Evolutionary conservation across 1,140 invertebrate genomes (phyloP).

Genomic region (Drosophila simulans): DNA sequence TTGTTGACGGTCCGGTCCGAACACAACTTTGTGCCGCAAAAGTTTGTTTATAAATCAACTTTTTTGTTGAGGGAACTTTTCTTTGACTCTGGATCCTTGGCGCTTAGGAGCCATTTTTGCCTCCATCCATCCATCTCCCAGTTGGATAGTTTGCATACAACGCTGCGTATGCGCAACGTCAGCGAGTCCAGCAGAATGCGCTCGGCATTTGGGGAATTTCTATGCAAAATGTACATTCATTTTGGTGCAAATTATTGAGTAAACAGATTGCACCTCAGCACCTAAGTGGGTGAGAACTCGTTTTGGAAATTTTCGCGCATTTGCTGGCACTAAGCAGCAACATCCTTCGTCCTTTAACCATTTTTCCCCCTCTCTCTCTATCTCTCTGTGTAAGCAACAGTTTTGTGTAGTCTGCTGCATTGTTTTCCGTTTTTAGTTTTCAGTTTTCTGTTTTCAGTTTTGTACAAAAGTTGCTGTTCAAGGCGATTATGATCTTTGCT

Average conservation of each 20-base stretch:
- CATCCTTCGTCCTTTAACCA: background rate
- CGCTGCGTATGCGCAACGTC: slow-evolving; percentile 51
- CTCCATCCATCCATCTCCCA: slow-evolving; percentile 29
- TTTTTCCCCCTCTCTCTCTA: background rate
- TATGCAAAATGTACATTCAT: slow-evolving; percentile 58
- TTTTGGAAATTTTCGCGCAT: slow-evolving; percentile 50
- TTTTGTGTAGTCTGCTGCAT: slow-evolving; percentile 25
- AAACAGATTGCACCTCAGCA: slow-evolving; percentile 63
- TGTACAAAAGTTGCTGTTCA: slow-evolving; percentile 23
- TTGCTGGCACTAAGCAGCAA: slow-evolving; percentile 18
- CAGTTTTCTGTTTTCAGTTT: slow-evolving; percentile 27
- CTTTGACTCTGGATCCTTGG: slow-evolving; percentile 26
- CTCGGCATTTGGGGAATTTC: slow-evolving; percentile 46
- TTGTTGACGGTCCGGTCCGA: slow-evolving; percentile 65
- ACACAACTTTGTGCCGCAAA: slow-evolving; percentile 66
- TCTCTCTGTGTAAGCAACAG: slow-evolving; percentile 19
- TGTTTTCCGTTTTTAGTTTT: slow-evolving; percentile 32
- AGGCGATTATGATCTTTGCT: slow-evolving; percentile 49
- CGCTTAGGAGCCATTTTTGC: background rate
- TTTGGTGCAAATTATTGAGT: slow-evolving; percentile 65
- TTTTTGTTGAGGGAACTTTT: slow-evolving; percentile 49
- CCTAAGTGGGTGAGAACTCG: slow-evolving; percentile 41
- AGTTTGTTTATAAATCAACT: slow-evolving; percentile 81
- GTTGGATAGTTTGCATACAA: slow-evolving; percentile 42
- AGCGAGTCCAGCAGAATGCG: slow-evolving; percentile 52